These are phyloP conservation scores for Trachelus iudaicus DNA, from an alignment of 2,888 invertebrate genomes.

Conservation along the genomic window DNA sequence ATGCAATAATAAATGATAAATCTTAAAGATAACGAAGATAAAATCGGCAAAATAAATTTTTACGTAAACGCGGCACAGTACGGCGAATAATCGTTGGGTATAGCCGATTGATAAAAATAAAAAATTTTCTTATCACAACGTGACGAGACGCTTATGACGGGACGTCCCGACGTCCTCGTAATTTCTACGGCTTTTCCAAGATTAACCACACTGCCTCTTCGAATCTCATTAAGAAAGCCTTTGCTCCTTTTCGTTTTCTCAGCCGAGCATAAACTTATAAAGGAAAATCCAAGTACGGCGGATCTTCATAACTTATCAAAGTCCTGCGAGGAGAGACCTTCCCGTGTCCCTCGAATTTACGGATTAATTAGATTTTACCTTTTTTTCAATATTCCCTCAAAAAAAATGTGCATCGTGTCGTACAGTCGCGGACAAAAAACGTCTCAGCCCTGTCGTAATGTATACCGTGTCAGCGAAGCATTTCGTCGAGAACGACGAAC, in stretches of 20 bases:
- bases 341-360: neutral
- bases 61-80: too few species aligned
- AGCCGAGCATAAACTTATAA: neutral
- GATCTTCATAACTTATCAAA: neutral
- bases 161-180: neutral
- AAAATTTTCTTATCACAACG: neutral
- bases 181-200: neutral
- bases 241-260: neutral
- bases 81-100: neutral
- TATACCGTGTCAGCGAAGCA: too few species aligned
- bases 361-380: neutral
- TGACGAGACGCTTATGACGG: neutral
- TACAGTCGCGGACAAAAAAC: neutral
- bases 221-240: neutral
- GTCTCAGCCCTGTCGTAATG: neutral
- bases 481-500: neutral
- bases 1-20: too few species aligned
- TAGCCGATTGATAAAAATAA: neutral
- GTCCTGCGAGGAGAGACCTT: neutral
- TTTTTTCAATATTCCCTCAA: neutral
- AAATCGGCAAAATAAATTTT: too few species aligned
- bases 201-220: neutral
- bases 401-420: neutral
- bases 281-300: neutral
- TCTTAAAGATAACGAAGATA: too few species aligned